Evolutionary conservation across 2,113 vertebrate species (phyloP), one percentile per base, ranked within the genome.

Genomic region (Castor canadensis): DNA sequence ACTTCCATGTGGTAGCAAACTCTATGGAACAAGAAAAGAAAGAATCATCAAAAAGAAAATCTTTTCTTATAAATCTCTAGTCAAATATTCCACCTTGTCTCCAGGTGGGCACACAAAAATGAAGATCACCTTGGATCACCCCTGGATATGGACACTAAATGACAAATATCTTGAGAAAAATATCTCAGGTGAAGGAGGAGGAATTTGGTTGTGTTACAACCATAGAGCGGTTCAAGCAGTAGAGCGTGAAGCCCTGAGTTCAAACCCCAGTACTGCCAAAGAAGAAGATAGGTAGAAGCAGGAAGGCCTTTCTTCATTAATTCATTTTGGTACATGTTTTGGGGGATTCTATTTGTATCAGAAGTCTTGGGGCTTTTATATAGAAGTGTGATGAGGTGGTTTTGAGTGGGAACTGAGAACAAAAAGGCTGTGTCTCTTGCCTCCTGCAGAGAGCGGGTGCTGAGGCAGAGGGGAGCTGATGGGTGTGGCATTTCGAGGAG

Each of bases 371-470:
- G 58, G 45, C 56, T 96, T 81, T 67, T 66, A 75, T n/a, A 6
- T 16, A 81, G 66, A 69, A 67, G 54, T 62, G 62, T 62, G 32
- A 64, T 0, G 6, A 67, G 66, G 35, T 81, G 32, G 40, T 95
- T 93, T 86, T 35, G 58, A 83, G 17, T 89, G 75, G 45, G 79
- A 87, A 87, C 47, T 60, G 77, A 83, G 67, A 54, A 17, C 54
- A 81, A 71, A 35, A 79, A 69, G 15, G 19, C 64, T 60, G 2
- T 45, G 24, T 73, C 76, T n/a, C 0, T 32, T 73, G 72, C 64
- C 26, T 82, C 47, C 20, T 80, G 30, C 45, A 80, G 75, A 93
- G 89, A 75, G 72, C 58, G 22, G 22, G 60, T 77, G n/a, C 56
- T 47, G 47, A 82, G 40, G 30, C 49, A 56, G 5, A 40, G 12